Conservation (phyloP, 2,888 invertebrate genomes). For the Scaeva pyrastri region DNA sequence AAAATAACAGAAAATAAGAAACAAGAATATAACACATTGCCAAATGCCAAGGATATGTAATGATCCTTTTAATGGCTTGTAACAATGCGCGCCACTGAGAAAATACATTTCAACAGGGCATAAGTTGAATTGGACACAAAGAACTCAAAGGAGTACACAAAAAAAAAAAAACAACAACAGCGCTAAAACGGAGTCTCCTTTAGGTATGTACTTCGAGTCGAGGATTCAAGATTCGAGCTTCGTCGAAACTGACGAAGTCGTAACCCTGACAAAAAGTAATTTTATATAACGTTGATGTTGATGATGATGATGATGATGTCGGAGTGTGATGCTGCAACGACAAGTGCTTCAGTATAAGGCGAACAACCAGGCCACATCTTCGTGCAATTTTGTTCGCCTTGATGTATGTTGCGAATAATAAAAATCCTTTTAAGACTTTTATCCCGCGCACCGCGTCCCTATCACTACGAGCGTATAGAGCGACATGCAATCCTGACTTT, state of each 20-base stretch:
- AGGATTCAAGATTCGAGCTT: conserved; percentile 26
- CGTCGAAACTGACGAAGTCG: conserved; percentile 52
- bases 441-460: not conserved
- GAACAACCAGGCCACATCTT: conserved; percentile 15
- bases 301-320: conserved; percentile 55
- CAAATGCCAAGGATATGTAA: conserved; percentile 75
- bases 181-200: not conserved
- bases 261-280: conserved; percentile 75
- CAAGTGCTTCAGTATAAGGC: conserved; percentile 4
- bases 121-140: conserved; percentile 9
- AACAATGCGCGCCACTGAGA: conserved; percentile 72
- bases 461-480: not conserved
- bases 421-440: conserved; percentile 79
- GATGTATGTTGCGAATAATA: conserved; percentile 77
- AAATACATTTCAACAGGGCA: conserved; percentile 56
- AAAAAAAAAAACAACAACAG: conserved; percentile 6
- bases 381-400: conserved; percentile 56
- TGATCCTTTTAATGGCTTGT: conserved; percentile 76
- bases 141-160: not conserved
- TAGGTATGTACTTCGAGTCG: too few relatives aligned
- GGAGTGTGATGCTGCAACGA: conserved; percentile 32
- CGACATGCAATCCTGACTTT: conserved; percentile 22
- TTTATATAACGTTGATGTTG: conserved; percentile 60
- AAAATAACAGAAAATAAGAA: conserved; percentile 60
- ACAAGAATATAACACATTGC: conserved; percentile 67